These are phyloP conservation scores for Erebia aethiops DNA, from an alignment of 2,888 invertebrate genomes.

Conservation along the genomic window DNA sequence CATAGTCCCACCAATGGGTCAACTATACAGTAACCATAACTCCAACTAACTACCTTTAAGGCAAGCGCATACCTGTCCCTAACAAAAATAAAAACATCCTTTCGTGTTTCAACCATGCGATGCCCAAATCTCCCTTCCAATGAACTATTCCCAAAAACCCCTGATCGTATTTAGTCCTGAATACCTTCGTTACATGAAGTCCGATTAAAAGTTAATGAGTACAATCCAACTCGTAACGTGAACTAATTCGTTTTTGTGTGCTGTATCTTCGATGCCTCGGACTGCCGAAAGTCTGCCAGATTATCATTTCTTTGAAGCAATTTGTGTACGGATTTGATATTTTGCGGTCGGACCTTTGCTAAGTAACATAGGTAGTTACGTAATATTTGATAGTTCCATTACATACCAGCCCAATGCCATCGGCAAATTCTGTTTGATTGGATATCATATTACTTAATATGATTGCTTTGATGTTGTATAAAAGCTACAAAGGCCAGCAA, in stretches of 20 bases:
- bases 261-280: slow-evolving; percentile 46
- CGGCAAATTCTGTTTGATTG: neutral
- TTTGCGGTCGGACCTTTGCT: slow-evolving; percentile 62
- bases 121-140: neutral
- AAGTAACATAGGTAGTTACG: slow-evolving; percentile 28
- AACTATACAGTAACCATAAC: too few relatives aligned
- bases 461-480: too few relatives aligned
- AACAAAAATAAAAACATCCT: neutral
- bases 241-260: slow-evolving; percentile 52
- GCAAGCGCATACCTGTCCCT: too few relatives aligned
- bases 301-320: slow-evolving; percentile 70
- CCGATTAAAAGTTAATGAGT: slow-evolving; percentile 67
- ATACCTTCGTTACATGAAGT: slow-evolving; percentile 53
- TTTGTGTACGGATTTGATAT: slow-evolving; percentile 63
- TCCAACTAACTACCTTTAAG: too few relatives aligned
- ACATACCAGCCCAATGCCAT: neutral
- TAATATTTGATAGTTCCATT: slow-evolving; percentile 18
- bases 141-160: slow-evolving; percentile 11
- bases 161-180: slow-evolving; percentile 56
- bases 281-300: slow-evolving; percentile 62
- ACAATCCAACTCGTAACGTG: slow-evolving; percentile 62
- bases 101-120: neutral
- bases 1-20: too few relatives aligned
- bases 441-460: too few relatives aligned
- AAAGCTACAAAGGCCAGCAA: too few relatives aligned